Evolutionary conservation across 2,888 invertebrate genomes (phyloP).

Genomic region (Epistrophella euchroma): DNA sequence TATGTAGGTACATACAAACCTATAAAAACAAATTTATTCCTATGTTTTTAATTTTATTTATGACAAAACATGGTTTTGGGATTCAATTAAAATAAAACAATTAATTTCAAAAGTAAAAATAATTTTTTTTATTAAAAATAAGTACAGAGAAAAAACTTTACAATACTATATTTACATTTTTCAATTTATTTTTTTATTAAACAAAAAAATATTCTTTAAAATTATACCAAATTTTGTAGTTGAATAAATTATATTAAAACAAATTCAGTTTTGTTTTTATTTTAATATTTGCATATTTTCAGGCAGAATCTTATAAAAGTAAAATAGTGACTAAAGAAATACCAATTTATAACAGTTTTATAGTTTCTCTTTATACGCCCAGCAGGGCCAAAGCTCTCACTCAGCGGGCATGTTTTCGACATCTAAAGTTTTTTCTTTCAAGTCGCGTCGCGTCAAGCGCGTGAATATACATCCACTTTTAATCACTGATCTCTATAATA

Average conservation of each 20-base stretch:
- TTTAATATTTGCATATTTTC: too few species aligned
- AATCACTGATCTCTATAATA: too few species aligned
- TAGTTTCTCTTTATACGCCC: too few species aligned
- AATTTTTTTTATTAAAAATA: background rate
- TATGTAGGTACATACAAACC: background rate
- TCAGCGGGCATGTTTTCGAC: too few species aligned
- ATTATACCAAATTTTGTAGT: conserved; percentile 14
- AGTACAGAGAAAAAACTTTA: background rate
- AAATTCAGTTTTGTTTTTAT: background rate
- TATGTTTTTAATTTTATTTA: background rate
- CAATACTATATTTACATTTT: background rate
- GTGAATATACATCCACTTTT: too few species aligned
- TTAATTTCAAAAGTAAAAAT: background rate
- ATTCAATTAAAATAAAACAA: background rate
- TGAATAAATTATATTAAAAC: conserved; percentile 1
- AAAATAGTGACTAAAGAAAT: too few species aligned
- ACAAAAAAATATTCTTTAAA: background rate
- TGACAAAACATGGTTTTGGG: background rate
- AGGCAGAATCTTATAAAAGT: too few species aligned
- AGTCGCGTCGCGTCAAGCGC: too few species aligned
- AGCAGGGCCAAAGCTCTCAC: too few species aligned
- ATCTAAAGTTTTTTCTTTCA: too few species aligned
- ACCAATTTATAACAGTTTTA: too few species aligned
- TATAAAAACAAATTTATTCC: background rate
- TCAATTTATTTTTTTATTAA: conserved; percentile 1